These are phyloP conservation scores for Serrognathus titanus DNA, from an alignment of 2,888 invertebrate species.

Conservation along the genomic window DNA sequence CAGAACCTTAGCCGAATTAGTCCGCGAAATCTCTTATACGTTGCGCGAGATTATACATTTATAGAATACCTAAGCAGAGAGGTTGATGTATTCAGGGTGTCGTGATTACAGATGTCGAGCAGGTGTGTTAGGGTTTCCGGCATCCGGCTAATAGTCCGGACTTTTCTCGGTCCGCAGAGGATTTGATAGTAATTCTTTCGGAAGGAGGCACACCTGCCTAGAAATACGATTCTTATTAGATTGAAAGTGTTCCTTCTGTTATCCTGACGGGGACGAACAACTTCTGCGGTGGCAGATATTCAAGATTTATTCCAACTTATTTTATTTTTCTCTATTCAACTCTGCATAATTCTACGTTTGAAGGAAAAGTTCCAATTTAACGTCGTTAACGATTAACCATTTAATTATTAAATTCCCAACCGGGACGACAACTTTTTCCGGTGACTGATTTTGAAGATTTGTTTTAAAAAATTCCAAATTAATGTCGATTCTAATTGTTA, in stretches of 20 bases:
- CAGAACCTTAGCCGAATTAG: not conserved
- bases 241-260: constrained; percentile 22
- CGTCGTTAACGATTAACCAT: too few species aligned
- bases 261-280: constrained; percentile 18
- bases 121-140: constrained; percentile 25
- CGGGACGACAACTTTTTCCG: too few species aligned
- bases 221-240: constrained; percentile 26
- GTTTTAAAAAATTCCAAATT: too few species aligned
- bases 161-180: constrained; percentile 25
- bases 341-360: too few species aligned
- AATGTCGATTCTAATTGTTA: too few species aligned
- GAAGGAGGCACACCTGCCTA: constrained; percentile 26
- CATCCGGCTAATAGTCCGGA: constrained; percentile 28
- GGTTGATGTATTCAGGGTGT: constrained; percentile 9
- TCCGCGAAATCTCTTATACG: constrained; percentile 11
- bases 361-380: too few species aligned
- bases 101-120: constrained; percentile 27
- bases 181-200: constrained; percentile 29
- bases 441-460: too few species aligned
- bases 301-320: not conserved
- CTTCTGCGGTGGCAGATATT: not conserved
- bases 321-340: not conserved
- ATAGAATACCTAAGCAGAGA: constrained; percentile 10
- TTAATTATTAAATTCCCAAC: too few species aligned
- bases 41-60: constrained; percentile 11